phyloP scores from a whole-genome alignment of 2,113 vertebrate species.

The Aldabrachelys gigantea region DNA sequence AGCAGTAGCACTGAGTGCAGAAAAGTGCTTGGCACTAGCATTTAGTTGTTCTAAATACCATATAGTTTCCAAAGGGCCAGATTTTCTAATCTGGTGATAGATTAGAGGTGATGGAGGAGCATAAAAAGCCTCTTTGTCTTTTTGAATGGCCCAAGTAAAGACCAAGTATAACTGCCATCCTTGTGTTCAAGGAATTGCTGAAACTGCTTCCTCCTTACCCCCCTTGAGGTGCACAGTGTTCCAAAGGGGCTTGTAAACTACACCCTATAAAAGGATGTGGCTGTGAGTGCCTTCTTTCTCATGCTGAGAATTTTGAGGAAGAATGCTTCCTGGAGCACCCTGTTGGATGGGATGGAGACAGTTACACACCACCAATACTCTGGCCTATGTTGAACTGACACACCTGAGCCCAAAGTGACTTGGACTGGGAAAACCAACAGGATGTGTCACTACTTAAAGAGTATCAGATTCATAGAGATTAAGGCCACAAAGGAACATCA shows the following conservation, averaged over 20 bases:
- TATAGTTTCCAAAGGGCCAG: background rate
- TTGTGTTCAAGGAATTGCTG: background rate
- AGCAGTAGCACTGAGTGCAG: background rate
- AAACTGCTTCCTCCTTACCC: background rate
- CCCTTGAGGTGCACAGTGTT: background rate
- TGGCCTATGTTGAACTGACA: background rate
- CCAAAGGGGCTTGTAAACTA: rapidly evolving
- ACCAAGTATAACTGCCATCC: too few species aligned
- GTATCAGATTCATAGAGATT: background rate
- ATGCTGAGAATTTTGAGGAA: background rate
- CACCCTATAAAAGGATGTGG: rapidly evolving
- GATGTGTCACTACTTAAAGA: background rate
- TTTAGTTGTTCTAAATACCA: background rate
- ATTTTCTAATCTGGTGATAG: background rate
- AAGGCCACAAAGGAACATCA: too few species aligned
- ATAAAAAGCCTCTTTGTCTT: background rate
- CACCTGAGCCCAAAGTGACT: background rate
- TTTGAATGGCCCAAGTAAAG: background rate
- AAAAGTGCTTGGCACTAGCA: background rate
- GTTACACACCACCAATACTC: too few species aligned
- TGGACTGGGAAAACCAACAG: background rate
- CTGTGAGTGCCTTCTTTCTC: background rate
- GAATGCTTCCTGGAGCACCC: rapidly evolving
- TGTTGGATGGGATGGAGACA: background rate
- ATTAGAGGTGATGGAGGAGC: background rate